Conservation (phyloP, 2,797 vertebrate species). For the Clarias platycephalus region DNA sequence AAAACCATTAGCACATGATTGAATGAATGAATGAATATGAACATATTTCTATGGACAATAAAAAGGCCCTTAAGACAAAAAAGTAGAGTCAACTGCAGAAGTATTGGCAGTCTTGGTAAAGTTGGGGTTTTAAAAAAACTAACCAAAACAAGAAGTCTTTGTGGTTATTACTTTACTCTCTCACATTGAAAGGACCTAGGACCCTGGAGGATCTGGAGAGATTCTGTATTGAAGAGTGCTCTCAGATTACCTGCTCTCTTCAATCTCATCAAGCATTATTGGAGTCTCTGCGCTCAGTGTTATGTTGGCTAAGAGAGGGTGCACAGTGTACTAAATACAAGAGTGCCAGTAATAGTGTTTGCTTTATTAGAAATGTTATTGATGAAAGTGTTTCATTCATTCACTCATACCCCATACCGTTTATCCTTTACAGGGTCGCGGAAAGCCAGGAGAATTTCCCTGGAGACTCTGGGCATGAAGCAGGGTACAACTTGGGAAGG, state of each 20-base stretch:
- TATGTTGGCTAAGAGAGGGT: neutral
- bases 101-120: neutral
- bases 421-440: too few relatives aligned
- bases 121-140: neutral
- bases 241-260: slow-evolving; percentile 2
- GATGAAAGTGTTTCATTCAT: too few relatives aligned
- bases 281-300: neutral
- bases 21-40: too few relatives aligned
- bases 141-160: neutral
- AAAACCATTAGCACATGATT: neutral
- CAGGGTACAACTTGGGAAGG: too few relatives aligned
- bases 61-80: neutral
- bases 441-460: too few relatives aligned
- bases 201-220: neutral
- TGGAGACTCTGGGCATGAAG: too few relatives aligned
- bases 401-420: neutral
- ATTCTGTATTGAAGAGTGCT: neutral
- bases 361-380: neutral
- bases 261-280: neutral
- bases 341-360: neutral
- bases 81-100: neutral
- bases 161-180: neutral
- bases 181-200: neutral
- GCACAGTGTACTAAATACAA: neutral
- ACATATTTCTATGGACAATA: neutral